A percentile compares a stretch with the other conserved stretches of the same genome.
Conservation (phyloP, 1,140 invertebrate genomes). For the Lepidurus arcticus region DNA sequence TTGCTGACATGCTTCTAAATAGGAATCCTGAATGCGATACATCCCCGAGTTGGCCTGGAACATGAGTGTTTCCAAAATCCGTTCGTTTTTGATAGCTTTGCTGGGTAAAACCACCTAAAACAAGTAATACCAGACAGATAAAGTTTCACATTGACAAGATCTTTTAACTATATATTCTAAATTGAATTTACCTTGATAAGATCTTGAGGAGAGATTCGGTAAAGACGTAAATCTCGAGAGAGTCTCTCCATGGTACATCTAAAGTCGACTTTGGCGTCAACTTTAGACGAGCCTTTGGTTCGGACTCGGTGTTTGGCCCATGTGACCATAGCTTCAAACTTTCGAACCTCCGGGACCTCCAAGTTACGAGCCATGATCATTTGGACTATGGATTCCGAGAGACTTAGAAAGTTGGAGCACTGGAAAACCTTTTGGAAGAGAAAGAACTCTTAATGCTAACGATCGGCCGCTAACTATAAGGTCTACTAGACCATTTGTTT, state of each 20-base stretch:
- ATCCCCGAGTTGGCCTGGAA: slow-evolving; percentile 88
- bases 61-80: slow-evolving; percentile 86
- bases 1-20: slow-evolving; percentile 78
- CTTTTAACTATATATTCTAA: not conserved
- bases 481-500: not conserved
- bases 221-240: slow-evolving; percentile 78
- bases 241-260: slow-evolving; percentile 86
- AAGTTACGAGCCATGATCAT: slow-evolving; percentile 68
- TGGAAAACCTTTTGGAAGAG: slow-evolving; percentile 65
- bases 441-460: not conserved
- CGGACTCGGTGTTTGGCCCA: slow-evolving; percentile 78
- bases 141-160: not conserved
- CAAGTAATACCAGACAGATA: slow-evolving; percentile 29
- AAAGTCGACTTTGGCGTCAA: slow-evolving; percentile 80
- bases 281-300: slow-evolving; percentile 63
- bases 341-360: slow-evolving; percentile 73
- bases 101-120: slow-evolving; percentile 78
- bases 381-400: slow-evolving; percentile 90
- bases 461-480: not conserved
- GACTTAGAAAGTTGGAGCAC: slow-evolving; percentile 70
- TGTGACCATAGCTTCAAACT: slow-evolving; percentile 86
- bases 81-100: slow-evolving; percentile 87
- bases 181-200: slow-evolving; percentile 64
- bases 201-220: slow-evolving; percentile 86
- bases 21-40: slow-evolving; percentile 81